These are phyloP conservation scores for Dromius quadrimaculatus DNA, from an alignment of 2,888 invertebrate genomes.

Conservation along the genomic window DNA sequence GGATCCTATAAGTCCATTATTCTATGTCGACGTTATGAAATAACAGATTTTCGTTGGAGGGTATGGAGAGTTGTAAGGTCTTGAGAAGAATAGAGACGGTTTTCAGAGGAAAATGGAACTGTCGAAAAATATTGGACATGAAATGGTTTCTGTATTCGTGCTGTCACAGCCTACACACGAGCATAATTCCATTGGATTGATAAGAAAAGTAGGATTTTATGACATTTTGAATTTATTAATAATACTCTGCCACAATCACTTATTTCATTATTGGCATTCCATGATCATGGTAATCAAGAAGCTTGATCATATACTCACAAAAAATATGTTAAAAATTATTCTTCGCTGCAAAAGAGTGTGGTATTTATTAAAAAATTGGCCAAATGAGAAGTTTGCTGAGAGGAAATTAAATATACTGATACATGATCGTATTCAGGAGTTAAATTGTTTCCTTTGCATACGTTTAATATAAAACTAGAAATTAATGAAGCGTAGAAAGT, in stretches of 20 bases:
- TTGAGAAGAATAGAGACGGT: neutral
- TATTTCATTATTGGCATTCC: constrained; percentile 25
- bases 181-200: no score
- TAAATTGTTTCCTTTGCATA: no score
- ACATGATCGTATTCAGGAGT: no score
- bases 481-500: no score
- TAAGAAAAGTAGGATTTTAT: no score
- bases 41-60: constrained; percentile 46
- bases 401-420: no score
- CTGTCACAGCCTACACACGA: neutral
- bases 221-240: no score
- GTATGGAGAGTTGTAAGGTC: neutral
- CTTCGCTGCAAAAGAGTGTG: neutral
- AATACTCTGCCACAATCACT: neutral
- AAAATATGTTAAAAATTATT: constrained; percentile 32
- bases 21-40: constrained; percentile 36
- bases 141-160: constrained; percentile 16
- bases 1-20: constrained; percentile 46
- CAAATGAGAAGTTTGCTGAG: no score
- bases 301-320: constrained; percentile 31
- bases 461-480: no score
- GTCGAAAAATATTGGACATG: neutral
- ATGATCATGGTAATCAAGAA: constrained; percentile 26
- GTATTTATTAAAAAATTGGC: constrained; percentile 23
- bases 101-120: neutral